Percentiles rank a stretch among this genome's conserved stretches.
phyloP scores from a whole-genome alignment of 1,140 invertebrate species.

The Protaetia brevitarsis region DNA sequence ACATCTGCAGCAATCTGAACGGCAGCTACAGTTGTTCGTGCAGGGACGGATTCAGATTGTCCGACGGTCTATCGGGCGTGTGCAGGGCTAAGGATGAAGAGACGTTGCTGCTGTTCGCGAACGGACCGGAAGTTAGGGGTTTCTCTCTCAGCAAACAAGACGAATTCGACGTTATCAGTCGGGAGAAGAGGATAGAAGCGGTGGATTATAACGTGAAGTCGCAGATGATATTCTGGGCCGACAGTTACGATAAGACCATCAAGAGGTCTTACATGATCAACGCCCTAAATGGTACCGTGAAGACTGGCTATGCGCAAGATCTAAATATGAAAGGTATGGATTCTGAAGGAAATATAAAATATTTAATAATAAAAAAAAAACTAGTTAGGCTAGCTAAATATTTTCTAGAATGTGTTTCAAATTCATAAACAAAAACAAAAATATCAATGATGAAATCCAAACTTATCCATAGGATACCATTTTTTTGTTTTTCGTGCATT shows the following conservation, averaged over 20 bases:
- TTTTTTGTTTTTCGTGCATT: too few relatives aligned
- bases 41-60: constrained; percentile 73
- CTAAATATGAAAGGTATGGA: constrained; percentile 72
- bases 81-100: constrained; percentile 69
- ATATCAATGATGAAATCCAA: too few relatives aligned
- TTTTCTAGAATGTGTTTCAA: too few relatives aligned
- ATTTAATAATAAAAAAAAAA: too few relatives aligned
- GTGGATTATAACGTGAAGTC: constrained; percentile 80
- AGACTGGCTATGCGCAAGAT: constrained; percentile 84
- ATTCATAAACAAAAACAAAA: too few relatives aligned
- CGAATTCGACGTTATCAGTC: constrained; percentile 71
- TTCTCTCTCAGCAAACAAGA: constrained; percentile 64
- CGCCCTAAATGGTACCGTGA: constrained; percentile 69
- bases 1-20: constrained; percentile 89
- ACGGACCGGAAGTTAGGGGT: constrained; percentile 82
- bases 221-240: constrained; percentile 91
- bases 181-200: constrained; percentile 83
- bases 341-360: too few relatives aligned
- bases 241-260: constrained; percentile 84
- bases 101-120: constrained; percentile 68
- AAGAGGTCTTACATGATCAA: constrained; percentile 88
- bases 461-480: too few relatives aligned
- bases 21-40: constrained; percentile 89
- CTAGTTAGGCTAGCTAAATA: too few relatives aligned
- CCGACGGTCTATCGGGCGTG: constrained; percentile 75